phyloP scores from a whole-genome alignment of 2,888 invertebrate genomes.

The Mythimna vitellina region DNA sequence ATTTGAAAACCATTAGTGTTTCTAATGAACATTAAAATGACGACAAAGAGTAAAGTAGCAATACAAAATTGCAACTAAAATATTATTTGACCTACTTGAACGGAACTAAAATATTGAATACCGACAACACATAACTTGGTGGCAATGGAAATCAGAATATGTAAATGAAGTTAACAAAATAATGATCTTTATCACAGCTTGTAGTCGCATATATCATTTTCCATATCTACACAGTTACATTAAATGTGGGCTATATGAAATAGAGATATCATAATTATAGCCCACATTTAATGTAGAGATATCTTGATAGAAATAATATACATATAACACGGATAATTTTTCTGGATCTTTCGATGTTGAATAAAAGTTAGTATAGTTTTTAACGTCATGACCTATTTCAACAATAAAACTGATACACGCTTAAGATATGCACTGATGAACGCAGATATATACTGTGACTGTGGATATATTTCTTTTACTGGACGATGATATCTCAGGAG shows the following conservation, averaged over 20 bases:
- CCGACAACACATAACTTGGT: conserved; percentile 30
- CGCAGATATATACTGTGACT: conserved; percentile 62
- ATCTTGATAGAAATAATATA: conserved; percentile 12
- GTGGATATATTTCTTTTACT: conserved; percentile 65
- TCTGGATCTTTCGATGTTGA: conserved; percentile 9
- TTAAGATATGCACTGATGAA: conserved; percentile 68
- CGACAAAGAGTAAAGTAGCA: conserved; percentile 8
- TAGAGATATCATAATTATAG: too few species aligned
- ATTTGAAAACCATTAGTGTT: conserved; percentile 13
- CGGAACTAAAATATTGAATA: conserved; percentile 39
- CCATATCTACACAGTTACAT: conserved; percentile 7
- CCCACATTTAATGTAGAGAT: too few species aligned
- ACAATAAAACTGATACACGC: conserved; percentile 66
- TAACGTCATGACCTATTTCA: conserved; percentile 59
- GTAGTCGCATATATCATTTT: conserved; percentile 21
- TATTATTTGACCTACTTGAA: conserved; percentile 39
- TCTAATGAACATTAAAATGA: conserved; percentile 11
- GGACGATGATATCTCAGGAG: conserved; percentile 62
- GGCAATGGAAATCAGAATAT: conserved; percentile 38
- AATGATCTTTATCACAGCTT: conserved; percentile 4
- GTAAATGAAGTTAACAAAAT: conserved; percentile 17
- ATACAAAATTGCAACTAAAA: conserved; percentile 20
- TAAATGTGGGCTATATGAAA: background rate
- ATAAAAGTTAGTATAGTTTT: conserved; percentile 13
- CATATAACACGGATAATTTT: background rate